These are phyloP conservation scores for Dugesia japonica DNA, from an alignment of 2,888 invertebrate species.

Conservation along the genomic window DNA sequence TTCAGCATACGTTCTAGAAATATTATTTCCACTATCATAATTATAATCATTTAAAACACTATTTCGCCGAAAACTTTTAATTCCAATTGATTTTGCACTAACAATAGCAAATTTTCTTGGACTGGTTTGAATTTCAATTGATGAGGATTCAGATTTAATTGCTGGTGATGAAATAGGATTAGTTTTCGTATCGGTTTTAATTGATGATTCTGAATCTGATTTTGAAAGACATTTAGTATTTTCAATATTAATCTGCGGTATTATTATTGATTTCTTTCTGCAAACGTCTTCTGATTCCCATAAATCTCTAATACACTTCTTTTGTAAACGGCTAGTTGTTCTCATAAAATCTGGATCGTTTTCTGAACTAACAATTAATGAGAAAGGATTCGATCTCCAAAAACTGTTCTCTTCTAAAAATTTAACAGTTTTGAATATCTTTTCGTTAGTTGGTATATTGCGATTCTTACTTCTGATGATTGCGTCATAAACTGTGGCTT, in stretches of 20 bases:
- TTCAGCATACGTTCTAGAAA: slow-evolving; percentile 24
- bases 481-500: slow-evolving; percentile 27
- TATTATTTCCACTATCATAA: background rate
- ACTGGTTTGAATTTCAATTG: slow-evolving; percentile 16
- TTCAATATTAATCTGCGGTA: slow-evolving; percentile 6
- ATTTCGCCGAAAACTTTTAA: slow-evolving; percentile 17
- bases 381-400: slow-evolving; percentile 27
- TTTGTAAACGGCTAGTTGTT: slow-evolving; percentile 23
- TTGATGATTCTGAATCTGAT: slow-evolving; percentile 16
- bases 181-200: background rate
- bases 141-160: slow-evolving; percentile 15
- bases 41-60: slow-evolving; percentile 4
- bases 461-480: slow-evolving; percentile 27
- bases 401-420: slow-evolving; percentile 30
- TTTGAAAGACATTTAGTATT: background rate
- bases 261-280: background rate
- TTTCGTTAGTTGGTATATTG: slow-evolving; percentile 22
- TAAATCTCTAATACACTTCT: slow-evolving; percentile 23
- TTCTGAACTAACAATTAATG: slow-evolving; percentile 24
- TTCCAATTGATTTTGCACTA: slow-evolving; percentile 7
- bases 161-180: background rate
- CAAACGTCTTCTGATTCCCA: slow-evolving; percentile 6
- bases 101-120: slow-evolving; percentile 27
- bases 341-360: slow-evolving; percentile 24
- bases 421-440: slow-evolving; percentile 27